These are phyloP conservation scores for Synanthedon formicaeformis DNA, from an alignment of 2,888 invertebrate species.

Conservation along the genomic window DNA sequence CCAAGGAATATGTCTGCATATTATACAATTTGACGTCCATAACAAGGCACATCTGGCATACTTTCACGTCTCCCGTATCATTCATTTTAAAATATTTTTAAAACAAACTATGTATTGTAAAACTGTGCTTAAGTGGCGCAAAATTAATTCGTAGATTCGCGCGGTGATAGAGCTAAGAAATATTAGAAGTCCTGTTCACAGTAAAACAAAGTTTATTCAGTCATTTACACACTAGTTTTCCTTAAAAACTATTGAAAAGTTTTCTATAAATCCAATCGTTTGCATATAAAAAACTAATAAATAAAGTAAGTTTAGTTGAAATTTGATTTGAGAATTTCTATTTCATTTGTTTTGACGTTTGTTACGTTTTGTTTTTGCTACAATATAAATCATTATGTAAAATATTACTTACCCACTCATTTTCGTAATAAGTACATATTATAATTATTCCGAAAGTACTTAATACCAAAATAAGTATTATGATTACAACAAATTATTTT, in stretches of 20 bases:
- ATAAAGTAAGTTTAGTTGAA: no score
- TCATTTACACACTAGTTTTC: background rate
- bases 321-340: slow-evolving; percentile 27
- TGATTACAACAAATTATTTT: no score
- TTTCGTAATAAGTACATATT: no score
- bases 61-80: slow-evolving; percentile 38
- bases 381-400: no score
- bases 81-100: slow-evolving; percentile 3
- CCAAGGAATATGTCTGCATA: slow-evolving; percentile 30
- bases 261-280: background rate
- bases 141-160: slow-evolving; percentile 35
- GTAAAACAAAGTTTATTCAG: background rate
- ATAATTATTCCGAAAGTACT: no score
- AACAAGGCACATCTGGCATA: slow-evolving; percentile 50
- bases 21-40: slow-evolving; percentile 40
- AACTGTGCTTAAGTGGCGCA: slow-evolving; percentile 6
- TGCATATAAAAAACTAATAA: background rate
- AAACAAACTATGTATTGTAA: no score
- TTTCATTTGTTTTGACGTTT: no score
- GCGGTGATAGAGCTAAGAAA: slow-evolving; percentile 49
- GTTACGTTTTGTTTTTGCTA: no score
- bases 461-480: no score
- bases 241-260: background rate
- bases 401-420: no score
- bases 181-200: slow-evolving; percentile 40